Base-by-base conservation (phyloP, 2,113 vertebrate species). In the Gobius niger region DNA sequence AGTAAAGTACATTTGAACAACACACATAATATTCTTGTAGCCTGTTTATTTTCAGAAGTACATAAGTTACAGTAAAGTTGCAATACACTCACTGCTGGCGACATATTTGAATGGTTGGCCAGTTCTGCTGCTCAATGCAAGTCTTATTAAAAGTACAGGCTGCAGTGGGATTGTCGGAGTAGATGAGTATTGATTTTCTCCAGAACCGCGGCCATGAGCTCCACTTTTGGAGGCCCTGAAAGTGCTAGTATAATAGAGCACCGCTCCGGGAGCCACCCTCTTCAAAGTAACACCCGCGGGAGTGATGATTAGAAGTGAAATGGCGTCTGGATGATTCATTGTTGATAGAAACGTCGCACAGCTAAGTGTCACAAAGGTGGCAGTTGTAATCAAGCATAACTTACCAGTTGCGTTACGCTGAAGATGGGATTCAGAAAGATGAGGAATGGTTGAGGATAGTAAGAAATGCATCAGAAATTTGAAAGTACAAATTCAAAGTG, bases 101-200 rank as follows among this genome's bases (percentile, higher is more conserved):
- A 19, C 10, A 12, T 42, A 59, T 40, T 60, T 42, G 11, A 42
- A 60, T 60, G 14, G 12, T 15, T 9, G 57, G 34, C 34, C 57
- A 16, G 14, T 40, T 4, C 57, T 44, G 40, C 40, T 42, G 14
- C 12, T n/a, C 40, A 60, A n/a, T 44, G 40, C 9, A 60, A 44
- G 13, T 44, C 4, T 7, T 44, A 60, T 60, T 60, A 60, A 60
- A 60, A 60, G 57, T 60, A 42, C 57, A 42, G 57, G n/a, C 40
- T 60, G 40, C 40, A 5, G 40, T 44, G 57, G 57, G 57, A 60
- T 60, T 60, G 57, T 60, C 34, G 42, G 40, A 60, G 34, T 16
- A 60, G 57, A 60, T 60, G 57, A 60, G 40, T 60, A 60, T 60
- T 60, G 57, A 60, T 60, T 60, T 42, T 60, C 8, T 9, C 13